A percentile compares a stretch with the other conserved stretches of the same genome.
These are phyloP conservation scores for Drosophila prolongata DNA, from an alignment of 2,888 invertebrate genomes.

Conservation along the genomic window DNA sequence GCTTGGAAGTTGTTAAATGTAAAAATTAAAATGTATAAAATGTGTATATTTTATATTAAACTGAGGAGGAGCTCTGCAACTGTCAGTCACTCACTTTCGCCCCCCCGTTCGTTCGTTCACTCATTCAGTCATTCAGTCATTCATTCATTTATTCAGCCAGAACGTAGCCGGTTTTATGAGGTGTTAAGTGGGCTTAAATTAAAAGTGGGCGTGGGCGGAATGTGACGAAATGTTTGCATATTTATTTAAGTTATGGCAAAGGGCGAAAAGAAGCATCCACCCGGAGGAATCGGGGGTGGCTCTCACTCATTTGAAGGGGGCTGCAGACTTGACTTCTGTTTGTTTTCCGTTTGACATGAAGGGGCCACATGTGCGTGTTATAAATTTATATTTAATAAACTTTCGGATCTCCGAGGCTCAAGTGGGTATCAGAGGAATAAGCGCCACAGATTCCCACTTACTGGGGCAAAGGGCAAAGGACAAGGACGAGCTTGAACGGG, in stretches of 20 bases:
- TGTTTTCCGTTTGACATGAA: conserved; percentile 46
- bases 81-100: conserved; percentile 46
- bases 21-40: conserved; percentile 77
- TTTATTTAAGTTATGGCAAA: conserved; percentile 74
- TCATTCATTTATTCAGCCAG: conserved; percentile 53
- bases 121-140: conserved; percentile 27
- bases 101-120: conserved; percentile 30
- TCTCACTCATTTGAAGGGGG: conserved; percentile 41
- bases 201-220: conserved; percentile 61
- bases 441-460: conserved; percentile 9
- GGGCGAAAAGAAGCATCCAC: conserved; percentile 44
- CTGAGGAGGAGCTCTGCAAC: conserved; percentile 25
- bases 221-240: conserved; percentile 79
- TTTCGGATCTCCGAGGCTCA: conserved; percentile 44
- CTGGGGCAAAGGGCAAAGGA: conserved; percentile 15
- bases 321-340: conserved; percentile 71
- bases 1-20: conserved; percentile 81
- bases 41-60: conserved; percentile 76
- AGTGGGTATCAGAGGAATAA: conserved; percentile 33
- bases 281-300: conserved; percentile 1
- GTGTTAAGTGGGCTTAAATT: conserved; percentile 82
- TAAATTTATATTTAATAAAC: conserved; percentile 77
- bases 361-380: conserved; percentile 64
- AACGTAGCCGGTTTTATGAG: conserved; percentile 75
- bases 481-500: conserved; percentile 9